Conservation (phyloP, 2,113 vertebrate species). For the Oryzias celebensis region DNA sequence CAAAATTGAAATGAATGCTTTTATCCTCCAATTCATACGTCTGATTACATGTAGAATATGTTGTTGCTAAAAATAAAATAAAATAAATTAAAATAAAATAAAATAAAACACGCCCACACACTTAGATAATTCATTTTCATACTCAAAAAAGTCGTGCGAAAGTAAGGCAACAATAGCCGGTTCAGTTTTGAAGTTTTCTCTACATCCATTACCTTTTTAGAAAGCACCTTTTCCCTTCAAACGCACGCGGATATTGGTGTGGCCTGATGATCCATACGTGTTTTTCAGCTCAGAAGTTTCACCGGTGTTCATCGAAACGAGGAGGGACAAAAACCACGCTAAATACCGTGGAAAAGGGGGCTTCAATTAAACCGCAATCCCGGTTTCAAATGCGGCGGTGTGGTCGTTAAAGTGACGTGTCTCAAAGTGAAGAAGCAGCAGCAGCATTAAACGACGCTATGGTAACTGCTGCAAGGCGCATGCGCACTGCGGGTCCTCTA, state of each 20-base stretch:
- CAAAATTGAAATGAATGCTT: no score
- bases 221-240: conserved; percentile 12
- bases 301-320: no score
- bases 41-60: background rate
- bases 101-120: background rate
- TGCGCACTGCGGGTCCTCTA: conserved; percentile 10
- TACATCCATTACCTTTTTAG: conserved; percentile 18
- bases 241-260: conserved; percentile 14
- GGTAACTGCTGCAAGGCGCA: conserved; percentile 59
- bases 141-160: background rate
- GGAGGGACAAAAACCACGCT: no score
- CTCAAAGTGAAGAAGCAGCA: conserved; percentile 57
- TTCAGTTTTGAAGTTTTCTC: background rate
- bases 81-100: background rate
- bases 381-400: background rate
- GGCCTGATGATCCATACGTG: conserved; percentile 5
- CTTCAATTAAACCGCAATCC: no score
- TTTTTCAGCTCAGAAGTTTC: background rate
- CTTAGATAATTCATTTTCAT: background rate
- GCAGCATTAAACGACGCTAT: conserved; percentile 52
- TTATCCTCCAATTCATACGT: background rate
- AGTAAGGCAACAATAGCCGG: background rate
- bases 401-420: conserved; percentile 13
- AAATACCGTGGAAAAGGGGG: no score
- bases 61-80: background rate